Base-by-base conservation (phyloP, 2,797 vertebrate genomes). In the Jordanella pulchra region DNA sequence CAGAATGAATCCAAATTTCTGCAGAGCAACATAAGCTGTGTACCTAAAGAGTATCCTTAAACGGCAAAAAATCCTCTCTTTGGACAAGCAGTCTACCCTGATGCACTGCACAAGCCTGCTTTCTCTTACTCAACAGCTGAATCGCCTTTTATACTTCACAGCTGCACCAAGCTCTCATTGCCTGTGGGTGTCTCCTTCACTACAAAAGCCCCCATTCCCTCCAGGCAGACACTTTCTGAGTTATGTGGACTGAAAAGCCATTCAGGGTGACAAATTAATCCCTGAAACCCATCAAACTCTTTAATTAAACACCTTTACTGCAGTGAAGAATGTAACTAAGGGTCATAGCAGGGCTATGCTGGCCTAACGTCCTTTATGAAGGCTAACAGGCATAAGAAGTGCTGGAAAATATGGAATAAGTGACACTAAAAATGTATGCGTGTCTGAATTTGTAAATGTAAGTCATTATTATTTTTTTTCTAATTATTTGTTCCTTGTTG, bases 151-250 rank as follows among this genome's bases (percentile, higher is more conserved):
- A 92, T 90, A 90, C 32, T 4, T 23, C 12, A 2, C 68, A 45
- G 69, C 82, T 90, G 89, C 83, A 83, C 32, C 0, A 32, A 0
- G 72, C 73, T 55, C 53, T 3, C 63, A 3, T 42, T 7, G 53
- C 88, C 89, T 87, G 75, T 87, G 81, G 89, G 87, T 68, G 90
- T 85, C 86, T 85, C 87, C 56, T 61, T 67, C 39, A n/a, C 23
- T 48, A 23, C 35, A 51, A 66, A 68, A 54, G n/a, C 70, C 51
- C 11, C 21, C 1, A 65, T 53, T 69, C 79, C 80, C 74, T 79
- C 32, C 7, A 15, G 54, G 69, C 69, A 65, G 45, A 67, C 3
- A 23, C 63, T 67, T 58, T 54, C 50, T 10, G 35, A 54, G 50
- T 58, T 44, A 2, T 15, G 30, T 35, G 35, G 12, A 17, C 13